Evolutionary conservation across 2,797 vertebrate species (phyloP), one percentile per base, ranked within the genome.

Genomic region (Chaenodraco wilsoni): DNA sequence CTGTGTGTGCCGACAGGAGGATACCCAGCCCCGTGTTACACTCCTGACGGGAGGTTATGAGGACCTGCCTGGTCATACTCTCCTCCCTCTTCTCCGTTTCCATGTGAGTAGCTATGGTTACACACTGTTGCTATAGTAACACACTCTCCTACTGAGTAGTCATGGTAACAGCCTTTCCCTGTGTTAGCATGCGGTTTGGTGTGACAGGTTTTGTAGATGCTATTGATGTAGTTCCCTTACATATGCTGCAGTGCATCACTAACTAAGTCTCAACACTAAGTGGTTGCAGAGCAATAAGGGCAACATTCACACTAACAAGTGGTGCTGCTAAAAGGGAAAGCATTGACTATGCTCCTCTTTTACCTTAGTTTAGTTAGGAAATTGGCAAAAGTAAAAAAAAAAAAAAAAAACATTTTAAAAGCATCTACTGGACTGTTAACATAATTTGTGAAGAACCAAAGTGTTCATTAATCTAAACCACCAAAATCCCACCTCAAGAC

Each of bases 31-130:
- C 64, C 87, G 77, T 77, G 92, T 91, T 90, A 89, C 91, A 85
- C 93, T 88, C 88, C 94, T 88, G 91, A 86, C 68, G 43, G 84
- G 85, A 82, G 85, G 89, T 87, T 92, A 90, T 63, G 93, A 95
- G 84, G 82, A 89, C 23, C 83, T 84, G 31, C 70, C 84, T 60
- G 89, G 88, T 77, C 87, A 84, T 52, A 80, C 80, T 50, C 56
- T 83, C 70, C 85, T 86, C 54, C 81, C 77, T 41, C 88, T 8
- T 49, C 10, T 88, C 73, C 82, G 84, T 33, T 84, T 89, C 45
- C 87, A 89, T 65, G 93, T 94, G 83, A 82, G 88, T 82, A 65
- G 21, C 48, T 40, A 62, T 62, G 55, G 58, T 74, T 56, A 67
- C 63, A 60, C 50, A 59, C 57, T 64, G 59, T 65, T 82, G 66